Conservation (phyloP, 1,140 invertebrate species). For the Saccostrea cuccullata region DNA sequence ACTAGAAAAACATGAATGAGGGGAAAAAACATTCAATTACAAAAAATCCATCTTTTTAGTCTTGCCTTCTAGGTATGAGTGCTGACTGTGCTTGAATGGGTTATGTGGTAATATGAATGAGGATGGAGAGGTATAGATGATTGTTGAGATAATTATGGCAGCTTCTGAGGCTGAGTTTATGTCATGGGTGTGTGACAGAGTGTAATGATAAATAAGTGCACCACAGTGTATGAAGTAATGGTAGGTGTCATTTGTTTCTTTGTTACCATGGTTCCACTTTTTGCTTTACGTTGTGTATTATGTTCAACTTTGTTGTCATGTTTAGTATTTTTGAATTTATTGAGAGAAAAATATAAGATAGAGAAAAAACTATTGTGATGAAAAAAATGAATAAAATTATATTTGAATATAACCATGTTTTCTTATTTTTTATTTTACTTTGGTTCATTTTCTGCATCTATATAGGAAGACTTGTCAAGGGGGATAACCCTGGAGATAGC, state of each 20-base stretch:
- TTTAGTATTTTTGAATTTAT: background rate
- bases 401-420: background rate
- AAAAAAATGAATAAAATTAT: constrained; percentile 20
- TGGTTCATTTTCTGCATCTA: background rate
- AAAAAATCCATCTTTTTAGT: no score
- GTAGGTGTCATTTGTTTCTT: background rate
- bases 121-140: background rate
- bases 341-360: constrained; percentile 7
- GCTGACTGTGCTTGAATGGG: background rate
- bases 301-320: constrained; percentile 15
- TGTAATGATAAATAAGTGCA: background rate
- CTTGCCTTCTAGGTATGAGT: background rate
- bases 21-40: no score
- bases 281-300: background rate
- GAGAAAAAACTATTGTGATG: constrained; percentile 23
- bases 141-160: background rate
- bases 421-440: background rate
- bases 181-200: background rate
- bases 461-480: background rate
- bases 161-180: background rate
- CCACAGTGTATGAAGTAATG: background rate
- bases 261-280: constrained; percentile 9
- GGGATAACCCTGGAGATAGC: no score
- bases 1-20: no score
- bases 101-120: background rate